phyloP scores from a whole-genome alignment of 2,888 invertebrate genomes.

The Rhaphigaster nebulosa region DNA sequence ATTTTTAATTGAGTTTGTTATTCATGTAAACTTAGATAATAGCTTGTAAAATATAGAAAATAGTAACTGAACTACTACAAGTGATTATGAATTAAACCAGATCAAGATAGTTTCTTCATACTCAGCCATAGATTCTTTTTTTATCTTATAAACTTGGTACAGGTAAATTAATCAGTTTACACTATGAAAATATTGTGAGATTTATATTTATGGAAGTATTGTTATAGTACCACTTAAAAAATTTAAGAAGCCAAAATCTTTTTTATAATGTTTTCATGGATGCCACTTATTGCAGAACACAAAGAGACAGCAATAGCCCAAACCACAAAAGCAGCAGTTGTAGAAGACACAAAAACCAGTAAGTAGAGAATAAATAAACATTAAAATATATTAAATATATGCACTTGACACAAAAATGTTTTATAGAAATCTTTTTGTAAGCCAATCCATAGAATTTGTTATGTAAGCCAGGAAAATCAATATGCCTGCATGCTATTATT shows the following conservation, averaged over 20 bases:
- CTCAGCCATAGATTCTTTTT: too few species aligned
- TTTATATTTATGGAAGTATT: too few species aligned
- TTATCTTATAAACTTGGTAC: too few species aligned
- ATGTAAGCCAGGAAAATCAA: slow-evolving; percentile 56
- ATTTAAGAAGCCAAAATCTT: not conserved
- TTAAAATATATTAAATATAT: not conserved
- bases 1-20: too few species aligned
- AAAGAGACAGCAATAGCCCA: slow-evolving; percentile 33
- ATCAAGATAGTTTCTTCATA: too few species aligned
- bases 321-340: slow-evolving; percentile 32
- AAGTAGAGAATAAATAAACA: slow-evolving; percentile 12
- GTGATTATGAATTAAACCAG: too few species aligned
- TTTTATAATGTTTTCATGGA: not conserved
- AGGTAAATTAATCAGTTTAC: too few species aligned
- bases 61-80: too few species aligned
- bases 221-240: too few species aligned
- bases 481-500: slow-evolving; percentile 34
- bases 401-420: slow-evolving; percentile 22
- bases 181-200: too few species aligned
- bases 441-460: not conserved
- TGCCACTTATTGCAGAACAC: slow-evolving; percentile 43
- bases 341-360: slow-evolving; percentile 50
- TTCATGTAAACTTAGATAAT: too few species aligned
- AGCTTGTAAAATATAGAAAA: too few species aligned
- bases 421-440: not conserved